Conservation (phyloP, 2,113 vertebrate species). For the Clarias gariepinus region DNA sequence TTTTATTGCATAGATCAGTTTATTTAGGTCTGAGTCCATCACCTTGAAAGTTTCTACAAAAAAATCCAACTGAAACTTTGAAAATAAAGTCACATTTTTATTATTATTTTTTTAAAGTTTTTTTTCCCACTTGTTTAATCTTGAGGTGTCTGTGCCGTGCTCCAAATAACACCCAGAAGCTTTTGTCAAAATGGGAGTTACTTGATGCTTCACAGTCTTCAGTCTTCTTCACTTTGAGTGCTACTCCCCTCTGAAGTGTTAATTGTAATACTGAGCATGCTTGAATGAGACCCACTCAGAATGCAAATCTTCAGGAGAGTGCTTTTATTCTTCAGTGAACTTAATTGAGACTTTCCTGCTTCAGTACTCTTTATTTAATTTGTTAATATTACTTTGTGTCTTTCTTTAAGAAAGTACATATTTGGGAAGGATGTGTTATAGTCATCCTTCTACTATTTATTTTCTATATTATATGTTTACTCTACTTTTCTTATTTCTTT, state of each 20-base stretch:
- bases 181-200: slow-evolving; percentile 33
- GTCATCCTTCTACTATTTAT: no score
- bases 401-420: not conserved
- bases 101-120: not conserved
- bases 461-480: no score
- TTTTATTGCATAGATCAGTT: not conserved
- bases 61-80: slow-evolving; percentile 2
- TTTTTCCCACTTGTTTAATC: slow-evolving; percentile 2
- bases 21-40: slow-evolving; percentile 25
- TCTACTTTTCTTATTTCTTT: no score
- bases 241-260: slow-evolving; percentile 44
- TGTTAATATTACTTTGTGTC: not conserved
- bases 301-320: slow-evolving; percentile 11
- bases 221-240: slow-evolving; percentile 29
- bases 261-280: slow-evolving; percentile 36
- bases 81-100: not conserved
- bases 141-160: slow-evolving; percentile 5
- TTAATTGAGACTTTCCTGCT: not conserved
- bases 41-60: slow-evolving; percentile 4
- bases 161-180: slow-evolving; percentile 6
- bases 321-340: slow-evolving; percentile 21
- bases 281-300: slow-evolving; percentile 17
- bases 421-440: not conserved
- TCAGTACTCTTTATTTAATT: not conserved
- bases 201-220: slow-evolving; percentile 27